phyloP scores from a whole-genome alignment of 2,797 vertebrate genomes.

The Poecilia wingei region DNA sequence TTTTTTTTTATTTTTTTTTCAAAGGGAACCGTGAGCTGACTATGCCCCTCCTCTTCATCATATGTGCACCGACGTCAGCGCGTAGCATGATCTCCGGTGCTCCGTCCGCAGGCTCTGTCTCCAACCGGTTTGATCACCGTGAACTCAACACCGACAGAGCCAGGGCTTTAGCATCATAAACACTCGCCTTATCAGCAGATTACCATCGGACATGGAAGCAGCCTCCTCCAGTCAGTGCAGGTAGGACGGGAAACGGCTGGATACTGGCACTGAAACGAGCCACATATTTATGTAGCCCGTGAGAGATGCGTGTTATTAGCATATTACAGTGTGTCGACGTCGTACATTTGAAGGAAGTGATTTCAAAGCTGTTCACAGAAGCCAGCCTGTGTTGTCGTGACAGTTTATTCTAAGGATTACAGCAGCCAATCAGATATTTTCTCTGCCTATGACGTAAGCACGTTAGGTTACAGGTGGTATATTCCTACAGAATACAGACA shows the following conservation, averaged over 20 bases:
- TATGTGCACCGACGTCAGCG: constrained; percentile 42
- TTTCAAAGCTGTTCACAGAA: background rate
- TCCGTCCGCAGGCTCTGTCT: constrained; percentile 25
- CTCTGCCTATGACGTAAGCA: constrained; percentile 25
- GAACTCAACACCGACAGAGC: background rate
- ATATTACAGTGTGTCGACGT: background rate
- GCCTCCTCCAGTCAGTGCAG: constrained; percentile 64
- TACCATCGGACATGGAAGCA: constrained; percentile 52
- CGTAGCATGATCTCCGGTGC: constrained; percentile 25
- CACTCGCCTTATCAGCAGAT: background rate
- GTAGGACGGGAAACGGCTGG: constrained; percentile 59
- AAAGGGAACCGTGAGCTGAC: constrained; percentile 38
- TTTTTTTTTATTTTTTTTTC: constrained; percentile 51
- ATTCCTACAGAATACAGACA: background rate
- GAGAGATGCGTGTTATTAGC: background rate
- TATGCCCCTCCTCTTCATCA: constrained; percentile 35
- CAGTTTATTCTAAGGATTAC: constrained; percentile 35
- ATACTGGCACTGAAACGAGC: background rate
- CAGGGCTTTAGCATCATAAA: background rate
- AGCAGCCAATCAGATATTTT: constrained; percentile 4
- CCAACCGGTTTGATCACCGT: background rate
- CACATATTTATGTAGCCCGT: constrained; percentile 24
- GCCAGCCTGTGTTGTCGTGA: background rate
- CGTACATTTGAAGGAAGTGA: accelerated
- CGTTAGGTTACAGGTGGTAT: constrained; percentile 30